Evolutionary conservation across 2,888 invertebrate species (phyloP).

Genomic region (Leptogaster cylindrica): DNA sequence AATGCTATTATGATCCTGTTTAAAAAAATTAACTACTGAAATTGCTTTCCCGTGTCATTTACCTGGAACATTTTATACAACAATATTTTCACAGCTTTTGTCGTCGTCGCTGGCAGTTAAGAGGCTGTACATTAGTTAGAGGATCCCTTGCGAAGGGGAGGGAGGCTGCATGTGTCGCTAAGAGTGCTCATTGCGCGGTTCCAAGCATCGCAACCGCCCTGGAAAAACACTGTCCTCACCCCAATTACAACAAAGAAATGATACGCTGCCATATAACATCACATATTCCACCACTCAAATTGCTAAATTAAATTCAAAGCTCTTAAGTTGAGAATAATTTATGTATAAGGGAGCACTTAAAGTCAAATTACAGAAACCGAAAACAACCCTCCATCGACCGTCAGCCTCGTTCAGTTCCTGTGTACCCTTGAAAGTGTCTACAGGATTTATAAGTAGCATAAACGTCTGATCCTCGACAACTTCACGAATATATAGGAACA

Average conservation of each 20-base stretch:
- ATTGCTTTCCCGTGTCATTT: conserved; percentile 1
- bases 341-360: conserved; percentile 37
- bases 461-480: too few relatives aligned
- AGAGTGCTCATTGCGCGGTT: too few relatives aligned
- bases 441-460: too few relatives aligned
- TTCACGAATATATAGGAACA: too few relatives aligned
- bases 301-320: conserved; percentile 42
- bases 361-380: conserved; percentile 38
- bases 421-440: too few relatives aligned
- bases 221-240: neutral
- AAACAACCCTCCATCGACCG: conserved; percentile 12
- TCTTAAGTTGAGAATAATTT: conserved; percentile 43
- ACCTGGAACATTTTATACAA: neutral
- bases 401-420: too few relatives aligned
- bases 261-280: conserved; percentile 12
- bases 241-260: conserved; percentile 1
- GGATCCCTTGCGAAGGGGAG: too few relatives aligned
- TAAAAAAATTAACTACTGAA: conserved; percentile 22
- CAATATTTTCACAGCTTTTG: neutral
- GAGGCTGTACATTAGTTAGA: too few relatives aligned
- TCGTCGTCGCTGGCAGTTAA: too few relatives aligned
- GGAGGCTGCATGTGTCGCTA: too few relatives aligned
- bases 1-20: conserved; percentile 25
- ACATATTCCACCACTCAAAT: neutral
- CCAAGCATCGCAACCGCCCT: neutral